Base-by-base conservation (phyloP, 2,113 vertebrate species). In the Brienomyrus longianalis region DNA sequence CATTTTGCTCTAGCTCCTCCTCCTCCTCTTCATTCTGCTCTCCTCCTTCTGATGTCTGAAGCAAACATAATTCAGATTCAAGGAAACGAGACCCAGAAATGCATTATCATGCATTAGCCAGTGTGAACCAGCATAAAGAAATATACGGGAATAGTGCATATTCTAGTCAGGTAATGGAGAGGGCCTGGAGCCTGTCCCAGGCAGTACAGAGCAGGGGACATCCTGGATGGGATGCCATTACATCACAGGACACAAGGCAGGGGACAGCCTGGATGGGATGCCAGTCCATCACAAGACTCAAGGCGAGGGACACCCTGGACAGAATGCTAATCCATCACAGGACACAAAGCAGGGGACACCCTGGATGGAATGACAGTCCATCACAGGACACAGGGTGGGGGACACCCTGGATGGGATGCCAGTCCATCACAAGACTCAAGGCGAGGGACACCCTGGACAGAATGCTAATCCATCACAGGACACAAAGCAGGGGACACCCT, bases 1-100 rank as follows among this genome's bases (percentile, higher is more conserved):
- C 96, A 92, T 95, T 96, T 80, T 35, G 35, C 15, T 92, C 93
- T 90, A 92, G 86, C 88, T 95, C 96, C 88, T 95, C 94, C 88
- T 95, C 94, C 15, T 94, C 94, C 31, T 95, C 96, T 89, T 96
- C 96, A 0, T 94, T 94, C n/a, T 39, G 70, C 17, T 21, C 88
- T 54, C 19, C 88, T 54, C 5, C 89, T 15, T 89, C 89, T 5
- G 50, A 45, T 39, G 23, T 80, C 89, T 89, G 89, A 54, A 89
- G 89, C 54, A 48, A n/a, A 85, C 51, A 59, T 6, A 47, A 13
- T 35, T 56, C 50, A 47, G 39, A 15, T 35, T 39, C 13, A 43
- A 59, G 54, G 74, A 27, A 80, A 52, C 0, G 1, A 19, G 47
- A 13, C n/a, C 70, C 74, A 21, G 51, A 48, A 83, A 77, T 35